Conservation (phyloP, 2,888 invertebrate genomes). For the Cephus pygmeus region DNA sequence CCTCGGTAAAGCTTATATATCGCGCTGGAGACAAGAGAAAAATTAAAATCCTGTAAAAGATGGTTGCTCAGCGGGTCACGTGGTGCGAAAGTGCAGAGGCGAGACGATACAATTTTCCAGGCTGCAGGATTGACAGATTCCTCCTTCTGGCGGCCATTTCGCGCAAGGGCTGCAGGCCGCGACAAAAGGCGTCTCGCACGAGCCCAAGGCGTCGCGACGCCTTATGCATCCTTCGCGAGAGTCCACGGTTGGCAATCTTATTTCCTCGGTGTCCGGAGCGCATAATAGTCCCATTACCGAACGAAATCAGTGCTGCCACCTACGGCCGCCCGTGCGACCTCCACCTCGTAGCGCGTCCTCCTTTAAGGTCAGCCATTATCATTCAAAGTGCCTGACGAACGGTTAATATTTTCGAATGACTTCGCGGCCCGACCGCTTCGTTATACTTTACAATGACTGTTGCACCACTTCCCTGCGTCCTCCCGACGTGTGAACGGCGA, state of each 20-base stretch:
- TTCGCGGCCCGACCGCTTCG: neutral
- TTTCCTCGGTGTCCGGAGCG: neutral
- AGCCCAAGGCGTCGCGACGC: slow-evolving; percentile 10
- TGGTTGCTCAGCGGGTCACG: neutral
- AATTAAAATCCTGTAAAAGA: neutral
- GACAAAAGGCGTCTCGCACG: neutral
- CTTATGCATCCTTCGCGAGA: neutral
- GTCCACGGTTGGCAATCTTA: neutral
- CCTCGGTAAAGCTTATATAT: too few species aligned
- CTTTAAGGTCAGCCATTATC: neutral
- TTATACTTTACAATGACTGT: neutral
- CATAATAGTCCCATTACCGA: neutral
- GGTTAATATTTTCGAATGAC: neutral
- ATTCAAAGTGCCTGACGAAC: neutral
- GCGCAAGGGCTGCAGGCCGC: slow-evolving; percentile 4
- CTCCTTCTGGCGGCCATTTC: slow-evolving; percentile 27
- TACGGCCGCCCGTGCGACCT: neutral
- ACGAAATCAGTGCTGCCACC: neutral
- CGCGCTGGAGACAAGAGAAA: too few species aligned
- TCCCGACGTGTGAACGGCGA: neutral
- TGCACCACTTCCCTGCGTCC: neutral
- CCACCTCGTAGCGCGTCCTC: neutral
- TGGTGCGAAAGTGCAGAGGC: neutral
- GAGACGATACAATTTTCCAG: slow-evolving; percentile 2
- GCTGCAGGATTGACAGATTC: slow-evolving; percentile 22